Conservation (phyloP, 2,797 vertebrate genomes). For the Coregonus sp. region DNA sequence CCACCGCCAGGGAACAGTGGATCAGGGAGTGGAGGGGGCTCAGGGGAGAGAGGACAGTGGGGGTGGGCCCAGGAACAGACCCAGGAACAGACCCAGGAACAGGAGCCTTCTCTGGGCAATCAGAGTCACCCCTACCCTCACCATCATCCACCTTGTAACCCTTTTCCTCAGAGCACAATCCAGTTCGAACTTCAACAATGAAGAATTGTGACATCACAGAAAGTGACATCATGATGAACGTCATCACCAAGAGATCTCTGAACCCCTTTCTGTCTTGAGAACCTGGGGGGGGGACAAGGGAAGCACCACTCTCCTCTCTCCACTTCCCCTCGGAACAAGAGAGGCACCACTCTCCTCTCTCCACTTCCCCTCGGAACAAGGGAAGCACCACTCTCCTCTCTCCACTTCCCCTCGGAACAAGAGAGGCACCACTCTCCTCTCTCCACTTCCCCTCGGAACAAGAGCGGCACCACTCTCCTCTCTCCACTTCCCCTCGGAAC, state of each 20-base stretch:
- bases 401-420: no score
- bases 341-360: no score
- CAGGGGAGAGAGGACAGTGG: conserved; percentile 34
- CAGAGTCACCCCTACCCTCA: conserved; percentile 34
- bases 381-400: no score
- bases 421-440: no score
- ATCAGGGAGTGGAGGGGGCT: conserved; percentile 80
- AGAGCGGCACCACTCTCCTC: no score
- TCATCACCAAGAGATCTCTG: conserved; percentile 33
- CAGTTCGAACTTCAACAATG: not conserved
- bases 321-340: no score
- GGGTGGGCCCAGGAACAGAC: conserved; percentile 17
- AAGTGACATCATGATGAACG: conserved; percentile 52
- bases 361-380: no score
- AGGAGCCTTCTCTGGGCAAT: not conserved
- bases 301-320: no score
- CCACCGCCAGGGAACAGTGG: conserved; percentile 66
- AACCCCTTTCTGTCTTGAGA: conserved; percentile 22
- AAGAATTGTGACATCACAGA: conserved; percentile 31
- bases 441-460: no score
- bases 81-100: not conserved
- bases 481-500: conserved; percentile 15
- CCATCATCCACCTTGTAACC: conserved; percentile 45
- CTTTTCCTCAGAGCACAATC: conserved; percentile 10
- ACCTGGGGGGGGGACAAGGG: not conserved